Evolutionary conservation across 2,888 invertebrate species (phyloP), one percentile per base, ranked within the genome.

Genomic region (Hydroisotoma schaefferi): DNA sequence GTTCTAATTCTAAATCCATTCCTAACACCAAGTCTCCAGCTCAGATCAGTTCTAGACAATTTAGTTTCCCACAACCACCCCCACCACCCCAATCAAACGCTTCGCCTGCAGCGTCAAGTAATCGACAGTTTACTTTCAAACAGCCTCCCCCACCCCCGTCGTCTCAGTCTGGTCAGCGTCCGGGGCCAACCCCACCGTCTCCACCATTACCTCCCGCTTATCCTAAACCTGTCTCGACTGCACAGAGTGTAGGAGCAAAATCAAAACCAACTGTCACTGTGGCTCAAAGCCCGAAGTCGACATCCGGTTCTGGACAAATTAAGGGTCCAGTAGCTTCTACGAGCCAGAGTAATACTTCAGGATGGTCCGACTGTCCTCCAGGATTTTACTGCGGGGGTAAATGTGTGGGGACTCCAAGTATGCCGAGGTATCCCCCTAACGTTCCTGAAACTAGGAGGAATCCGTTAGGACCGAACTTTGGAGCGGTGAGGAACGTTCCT

Each of bases 391-490:
- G 49, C 18, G 49, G 49, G 28, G 53, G 53, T 5, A 26, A 53
- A 38, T 53, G 53, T 18, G 38, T 38, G 12, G 53, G 53, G 25
- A 53, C 53, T 6, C 53, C 53, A 15, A 38, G 38, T 38, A n/a
- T 40, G 1, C 62, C 62, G 10, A 51, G 62, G 25, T 59, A 54
- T 52, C 58, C 62, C n/a, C 52, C 58, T 1, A 55, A 51, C 25
- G 55, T 51, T 5, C 18, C 4, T 23, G 53, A 18, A n/a, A 18
- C 22, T 58, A 48, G 54, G 52, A 55, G 38, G 55, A 55, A 20
- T 29, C 55, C 3, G 27, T 43, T 52, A 26, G 58, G 33, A 51
- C 62, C 53, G 20, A 20, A 38, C 5, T 37, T 23, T 38, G 37
- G 37, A 5, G 27, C 61, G 6, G 44, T 29, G 22, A 54, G 54